Conservation (phyloP, 2,888 invertebrate species). For the Leptinotarsa juncta region DNA sequence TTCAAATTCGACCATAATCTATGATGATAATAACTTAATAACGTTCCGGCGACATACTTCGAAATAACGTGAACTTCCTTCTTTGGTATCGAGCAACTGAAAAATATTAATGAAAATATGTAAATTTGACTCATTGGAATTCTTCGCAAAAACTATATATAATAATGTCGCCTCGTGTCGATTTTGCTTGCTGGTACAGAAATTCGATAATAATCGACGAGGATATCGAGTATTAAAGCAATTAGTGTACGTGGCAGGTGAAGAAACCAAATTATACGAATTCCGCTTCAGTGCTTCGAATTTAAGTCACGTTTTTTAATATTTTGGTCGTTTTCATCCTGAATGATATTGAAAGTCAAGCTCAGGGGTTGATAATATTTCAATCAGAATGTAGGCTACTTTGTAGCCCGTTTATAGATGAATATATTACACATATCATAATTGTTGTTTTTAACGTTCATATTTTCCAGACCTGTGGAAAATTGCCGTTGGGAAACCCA, state of each 20-base stretch:
- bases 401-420: too few relatives aligned
- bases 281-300: too few relatives aligned
- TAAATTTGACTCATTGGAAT: conserved; percentile 29
- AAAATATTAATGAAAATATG: conserved; percentile 30
- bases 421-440: too few relatives aligned
- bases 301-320: too few relatives aligned
- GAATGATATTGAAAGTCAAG: too few relatives aligned
- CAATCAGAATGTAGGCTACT: too few relatives aligned
- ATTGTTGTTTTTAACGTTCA: too few relatives aligned
- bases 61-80: conserved; percentile 23
- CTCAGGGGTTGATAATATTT: too few relatives aligned
- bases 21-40: conserved; percentile 24
- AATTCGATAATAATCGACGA: neutral
- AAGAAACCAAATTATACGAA: neutral
- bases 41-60: conserved; percentile 19
- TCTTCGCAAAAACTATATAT: neutral
- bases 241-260: neutral
- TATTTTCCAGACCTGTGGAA: too few relatives aligned
- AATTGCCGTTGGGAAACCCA: too few relatives aligned
- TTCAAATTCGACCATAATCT: conserved; percentile 19
- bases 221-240: neutral
- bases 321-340: too few relatives aligned
- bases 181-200: neutral
- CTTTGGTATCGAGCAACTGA: conserved; percentile 14
- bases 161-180: too few relatives aligned